Base-by-base conservation (phyloP, 2,888 invertebrate species). In the Leptogaster cylindrica region DNA sequence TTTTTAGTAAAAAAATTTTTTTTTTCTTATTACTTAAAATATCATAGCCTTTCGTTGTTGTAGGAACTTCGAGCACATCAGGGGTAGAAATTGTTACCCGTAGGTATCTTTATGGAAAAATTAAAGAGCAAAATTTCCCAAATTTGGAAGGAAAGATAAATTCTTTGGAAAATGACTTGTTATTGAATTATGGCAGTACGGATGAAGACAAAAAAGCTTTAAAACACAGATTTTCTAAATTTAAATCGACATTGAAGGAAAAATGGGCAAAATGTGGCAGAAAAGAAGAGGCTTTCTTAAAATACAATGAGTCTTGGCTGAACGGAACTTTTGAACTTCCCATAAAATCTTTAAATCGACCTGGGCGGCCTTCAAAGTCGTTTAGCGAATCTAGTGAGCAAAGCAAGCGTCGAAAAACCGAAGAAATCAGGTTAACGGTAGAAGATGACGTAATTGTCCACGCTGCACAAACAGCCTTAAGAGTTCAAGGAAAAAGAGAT, bases 281-380 rank as follows among this genome's bases (percentile, higher is more conserved):
- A 48, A 48, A 18, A 23, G 48, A 48, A 48, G 8, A 18, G 12
- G n/a, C 20, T 23, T 48, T 48, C 23, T 23, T 48, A 23, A 18
- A 20, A 20, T 23, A 48, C 10, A 48, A 48, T 48, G 48, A 48
- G 5, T 18, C 10, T 23, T 48, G 48, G 48, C 48, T 48, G 23
- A 48, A 48, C 18, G 23, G 5, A 10, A 48, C 48, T 4, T 48
- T 48, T 23, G 23, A 48, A 48, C 18, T 48, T 23, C 48, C 48
- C 20, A 48, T 18, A 48, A n/a, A 18, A 3, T 23, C 18, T 18
- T 23, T 23, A 12, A 16, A 20, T 12, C 18, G 25, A 12, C 23
- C 48, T 3, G 48, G 48, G 18, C 48, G 48, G 23, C 48, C 48
- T n/a, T 18, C 48, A 48, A 48, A 48, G 8, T 23, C 20, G n/a